Conservation (phyloP, 2,797 vertebrate genomes). For the Neosalanx taihuensis region DNA sequence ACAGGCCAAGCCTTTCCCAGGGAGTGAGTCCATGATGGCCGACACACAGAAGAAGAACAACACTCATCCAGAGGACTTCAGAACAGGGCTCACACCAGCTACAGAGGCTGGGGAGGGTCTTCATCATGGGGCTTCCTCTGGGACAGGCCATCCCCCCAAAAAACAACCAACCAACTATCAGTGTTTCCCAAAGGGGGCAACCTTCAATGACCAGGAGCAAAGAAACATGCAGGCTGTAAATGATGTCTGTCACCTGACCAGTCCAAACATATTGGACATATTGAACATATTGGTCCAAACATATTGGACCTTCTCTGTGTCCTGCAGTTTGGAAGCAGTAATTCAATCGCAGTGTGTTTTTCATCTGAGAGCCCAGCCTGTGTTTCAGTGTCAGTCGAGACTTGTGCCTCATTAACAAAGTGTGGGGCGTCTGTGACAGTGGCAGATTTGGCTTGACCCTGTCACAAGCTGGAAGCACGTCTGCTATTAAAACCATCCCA, state of each 20-base stretch:
- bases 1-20: background rate
- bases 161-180: background rate
- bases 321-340: background rate
- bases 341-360: background rate
- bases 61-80: background rate
- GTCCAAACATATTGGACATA: too few relatives aligned
- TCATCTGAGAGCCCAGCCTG: background rate
- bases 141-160: too few relatives aligned
- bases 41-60: background rate
- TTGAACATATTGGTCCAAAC: too few relatives aligned
- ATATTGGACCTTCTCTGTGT: background rate
- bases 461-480: background rate
- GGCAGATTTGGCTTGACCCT: conserved; percentile 6
- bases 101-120: background rate
- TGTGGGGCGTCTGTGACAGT: background rate
- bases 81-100: background rate
- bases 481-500: conserved; percentile 14
- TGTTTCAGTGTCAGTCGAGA: background rate
- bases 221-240: background rate
- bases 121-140: background rate
- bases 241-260: background rate
- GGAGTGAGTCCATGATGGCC: background rate
- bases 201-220: background rate
- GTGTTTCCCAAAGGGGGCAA: background rate
- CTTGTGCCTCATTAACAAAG: background rate